Evolutionary conservation across 2,888 invertebrate genomes (phyloP), one percentile per base, ranked within the genome.

Genomic region (Chorisops tibialis): DNA sequence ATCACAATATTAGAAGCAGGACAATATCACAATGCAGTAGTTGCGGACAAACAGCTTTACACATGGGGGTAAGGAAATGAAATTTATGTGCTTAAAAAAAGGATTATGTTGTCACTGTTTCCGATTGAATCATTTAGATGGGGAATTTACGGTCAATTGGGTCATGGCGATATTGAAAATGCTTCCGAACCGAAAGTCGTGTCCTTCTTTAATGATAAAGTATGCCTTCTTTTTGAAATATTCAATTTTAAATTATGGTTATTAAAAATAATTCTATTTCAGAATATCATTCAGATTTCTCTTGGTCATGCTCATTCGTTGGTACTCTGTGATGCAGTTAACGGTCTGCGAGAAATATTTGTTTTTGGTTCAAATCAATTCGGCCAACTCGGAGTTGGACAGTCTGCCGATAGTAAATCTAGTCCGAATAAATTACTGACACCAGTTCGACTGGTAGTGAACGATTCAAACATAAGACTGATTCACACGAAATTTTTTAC

Each of bases 121-220:
- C 11, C 22, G 24, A 45, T 48, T 22, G 11, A 48, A 56, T 61
- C 37, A 65, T 65, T 5, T 22, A 85, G 85, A 21, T 96, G 96
- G 96, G 95, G 93, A 21, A 88, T 96, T 41, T 93, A 95, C 74
- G 96, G 96, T 0, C 96, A 96, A 75, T 79, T 96, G 12, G 96
- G 96, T 19, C 89, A 92, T 70, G 91, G 91, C 3, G 83, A 81
- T 69, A 88, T 91, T 16, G 88, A 91, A 69, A 89, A 92, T 72
- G 80, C 80, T 64, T 79, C 78, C 67, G 75, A 77, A 60, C 89
- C 89, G 6, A 79, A 78, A 76, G 68, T 72, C 22, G 79, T 86
- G 47, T 68, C 75, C 59, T 76, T 76, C 68, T 76, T 83, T 48
- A 72, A 75, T 61, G 77, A 77, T 64, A 80, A 80, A 74, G 80